Evolutionary conservation across 2,888 invertebrate genomes (phyloP), one percentile per base, ranked within the genome.

Genomic region (Xanthorhoe designata): DNA sequence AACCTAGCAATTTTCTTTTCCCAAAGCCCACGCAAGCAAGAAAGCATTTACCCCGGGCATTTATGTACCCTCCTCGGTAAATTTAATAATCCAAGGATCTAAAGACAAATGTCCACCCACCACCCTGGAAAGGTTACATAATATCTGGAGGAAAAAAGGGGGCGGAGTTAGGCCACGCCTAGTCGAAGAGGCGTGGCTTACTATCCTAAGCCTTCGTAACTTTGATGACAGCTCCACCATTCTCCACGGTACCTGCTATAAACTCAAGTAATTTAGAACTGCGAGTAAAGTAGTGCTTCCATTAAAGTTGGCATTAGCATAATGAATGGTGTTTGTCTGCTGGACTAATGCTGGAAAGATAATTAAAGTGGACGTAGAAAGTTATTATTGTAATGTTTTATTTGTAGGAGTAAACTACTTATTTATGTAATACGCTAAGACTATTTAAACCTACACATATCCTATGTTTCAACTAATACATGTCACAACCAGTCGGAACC

Each of bases 61-160:
- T 63, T 58, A 61, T 66, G 50, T 66, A 58, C 61, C 53, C 47
- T 57, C 64, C 78, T 80, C 81, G 73, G 84, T 86, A 86, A 86
- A 89, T 90, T 90, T 88, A 90, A 90, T 91, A 90, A 90, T 84
- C 85, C 59, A 85, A 77, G 81, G 80, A 74, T 74, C 78, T 81
- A 79, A 84, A 87, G 87, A 86, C 82, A 86, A 87, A 85, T 83
- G 86, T 82, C 84, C 87, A 83, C 88, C 87, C 86, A 72, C 85
- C 86, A 80, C 87, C 88, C 87, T 67, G 74, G 61, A 56, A 80
- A 82, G 80, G 64, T 73, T 70, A 73, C 56, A 68, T 73, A 75
- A 73, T 49, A 55, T 58, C 66, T 66, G 66, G 52, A 66, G 69
- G 69, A 69, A 62, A 64, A 47, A 32, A 47, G 52, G 59, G 67